Base-by-base conservation (phyloP, 2,797 vertebrate genomes). In the Platyrinchus mystaceus region DNA sequence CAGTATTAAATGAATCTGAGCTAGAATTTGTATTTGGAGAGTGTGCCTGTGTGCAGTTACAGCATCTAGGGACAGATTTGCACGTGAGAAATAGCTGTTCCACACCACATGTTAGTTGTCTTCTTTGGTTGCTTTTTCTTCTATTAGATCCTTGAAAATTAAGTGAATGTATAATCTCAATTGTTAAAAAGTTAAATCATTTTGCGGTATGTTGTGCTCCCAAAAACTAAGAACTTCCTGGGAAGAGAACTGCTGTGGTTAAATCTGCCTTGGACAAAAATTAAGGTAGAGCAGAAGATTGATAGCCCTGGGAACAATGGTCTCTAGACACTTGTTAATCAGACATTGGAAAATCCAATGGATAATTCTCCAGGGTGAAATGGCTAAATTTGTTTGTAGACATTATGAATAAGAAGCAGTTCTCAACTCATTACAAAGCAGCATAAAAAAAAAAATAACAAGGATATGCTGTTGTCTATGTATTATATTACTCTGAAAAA, bases 241-340 rank as follows among this genome's bases (percentile, higher is more conserved):
- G 63, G 37, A 90, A 53, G 34, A 78, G 75, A 93, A 70, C 18
- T 47, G 39, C 37, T 90, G 91, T 94, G 67, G 76, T 95, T 95
- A 95, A 92, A 94, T 91, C 89, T 91, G 41, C 30, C 62, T 89
- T 89, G 83, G 92, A 95, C 93, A 90, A 96, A 96, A 95, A 91
- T 96, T 86, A 93, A 92, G 50, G 37, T 93, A 92, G 86, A 92
- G 74, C 76, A 91, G 77, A 93, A 95, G 87, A 89, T 60, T 94
- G 90, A 95, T 93, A 96, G 92, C 78, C 85, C 64, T 93, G 89
- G 90, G 94, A 96, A 71, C 80, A 89, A 43, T 30, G 59, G 89
- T 97, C 96, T 94, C 96, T 82, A 95, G 96, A 52, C 84, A 76
- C 92, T 96, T 96, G 93, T 96, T 96, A 97, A 95, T 96, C 95